Evolutionary conservation across 2,797 vertebrate genomes (phyloP).

Genomic region (Spondyliosoma cantharus): DNA sequence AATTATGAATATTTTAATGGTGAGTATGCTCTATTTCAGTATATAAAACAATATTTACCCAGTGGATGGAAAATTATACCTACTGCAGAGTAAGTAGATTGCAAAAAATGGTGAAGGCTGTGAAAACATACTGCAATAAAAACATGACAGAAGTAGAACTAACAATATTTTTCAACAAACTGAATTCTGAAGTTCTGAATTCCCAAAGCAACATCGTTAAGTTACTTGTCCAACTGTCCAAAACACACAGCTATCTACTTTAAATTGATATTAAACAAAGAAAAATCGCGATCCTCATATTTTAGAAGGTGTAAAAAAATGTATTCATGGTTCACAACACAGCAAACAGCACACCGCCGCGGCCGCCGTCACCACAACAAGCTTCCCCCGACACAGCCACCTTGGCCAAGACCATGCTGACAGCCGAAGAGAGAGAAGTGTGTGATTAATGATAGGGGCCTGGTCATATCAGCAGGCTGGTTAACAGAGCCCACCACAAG

Average conservation of each 20-base stretch:
- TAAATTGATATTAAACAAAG: neutral
- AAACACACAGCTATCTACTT: neutral
- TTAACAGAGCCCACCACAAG: constrained; percentile 88
- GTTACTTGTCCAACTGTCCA: neutral
- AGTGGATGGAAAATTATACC: constrained; percentile 2
- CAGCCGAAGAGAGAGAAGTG: constrained; percentile 84
- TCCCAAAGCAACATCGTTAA: neutral
- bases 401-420: constrained; percentile 73
- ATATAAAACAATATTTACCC: constrained; percentile 16
- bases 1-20: constrained; percentile 32
- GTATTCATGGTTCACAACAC: neutral
- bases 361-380: neutral
- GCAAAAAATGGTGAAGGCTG: neutral
- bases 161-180: neutral
- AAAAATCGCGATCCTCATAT: neutral
- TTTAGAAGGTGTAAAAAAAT: neutral
- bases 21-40: neutral
- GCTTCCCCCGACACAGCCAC: constrained; percentile 74
- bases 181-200: neutral
- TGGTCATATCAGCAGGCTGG: constrained; percentile 95
- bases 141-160: neutral
- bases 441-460: constrained; percentile 97
- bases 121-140: neutral
- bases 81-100: neutral
- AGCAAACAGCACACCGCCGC: constrained; percentile 4